These are phyloP conservation scores for Callimorpha dominula DNA, from an alignment of 2,888 invertebrate species.

Conservation along the genomic window DNA sequence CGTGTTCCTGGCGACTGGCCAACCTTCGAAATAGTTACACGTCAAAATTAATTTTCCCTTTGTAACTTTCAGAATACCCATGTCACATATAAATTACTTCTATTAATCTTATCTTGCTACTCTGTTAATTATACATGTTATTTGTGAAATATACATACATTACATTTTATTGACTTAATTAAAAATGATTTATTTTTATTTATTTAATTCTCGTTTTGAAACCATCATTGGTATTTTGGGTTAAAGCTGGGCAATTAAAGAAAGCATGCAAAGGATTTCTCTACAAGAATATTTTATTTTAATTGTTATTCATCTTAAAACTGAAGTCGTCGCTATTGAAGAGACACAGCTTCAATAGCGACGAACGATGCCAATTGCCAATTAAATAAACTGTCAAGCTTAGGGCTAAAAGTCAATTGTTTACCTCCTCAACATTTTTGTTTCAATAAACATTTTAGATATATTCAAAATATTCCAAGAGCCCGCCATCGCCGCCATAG, in stretches of 20 bases:
- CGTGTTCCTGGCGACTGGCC: slow-evolving; percentile 38
- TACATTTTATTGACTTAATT: slow-evolving; percentile 23
- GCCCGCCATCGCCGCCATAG: too few species aligned
- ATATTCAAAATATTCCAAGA: too few species aligned
- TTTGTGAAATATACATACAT: slow-evolving; percentile 32
- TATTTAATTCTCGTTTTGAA: not conserved
- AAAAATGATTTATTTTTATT: not conserved
- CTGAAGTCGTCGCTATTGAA: too few species aligned
- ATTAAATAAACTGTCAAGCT: too few species aligned
- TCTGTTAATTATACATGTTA: slow-evolving; percentile 37
- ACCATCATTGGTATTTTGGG: not conserved
- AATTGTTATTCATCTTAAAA: too few species aligned
- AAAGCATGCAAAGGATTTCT: too few species aligned
- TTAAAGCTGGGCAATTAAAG: not conserved
- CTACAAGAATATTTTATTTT: too few species aligned
- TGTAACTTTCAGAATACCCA: slow-evolving; percentile 40
- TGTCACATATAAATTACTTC: slow-evolving; percentile 48
- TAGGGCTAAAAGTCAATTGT: not conserved
- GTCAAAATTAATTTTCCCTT: slow-evolving; percentile 48
- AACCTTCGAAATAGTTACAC: slow-evolving; percentile 25
- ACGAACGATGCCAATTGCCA: not conserved
- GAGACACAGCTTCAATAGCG: not conserved
- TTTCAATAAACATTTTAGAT: not conserved
- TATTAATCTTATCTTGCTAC: slow-evolving; percentile 40
- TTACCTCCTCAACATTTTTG: too few species aligned